phyloP scores from a whole-genome alignment of 2,797 vertebrate genomes.

The Hipposideros larvatus region DNA sequence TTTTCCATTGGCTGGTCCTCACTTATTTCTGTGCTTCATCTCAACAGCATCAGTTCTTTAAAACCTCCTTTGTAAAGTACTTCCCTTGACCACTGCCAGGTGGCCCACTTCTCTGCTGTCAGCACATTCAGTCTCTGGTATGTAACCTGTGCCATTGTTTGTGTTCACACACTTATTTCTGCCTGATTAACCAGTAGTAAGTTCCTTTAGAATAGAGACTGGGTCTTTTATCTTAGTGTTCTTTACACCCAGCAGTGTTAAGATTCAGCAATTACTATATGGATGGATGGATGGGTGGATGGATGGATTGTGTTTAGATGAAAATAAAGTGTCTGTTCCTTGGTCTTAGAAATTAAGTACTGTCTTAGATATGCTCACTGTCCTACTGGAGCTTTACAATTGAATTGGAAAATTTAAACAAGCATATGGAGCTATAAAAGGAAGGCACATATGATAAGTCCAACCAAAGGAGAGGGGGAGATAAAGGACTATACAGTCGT shows the following conservation, averaged over 20 bases:
- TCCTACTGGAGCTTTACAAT: background rate
- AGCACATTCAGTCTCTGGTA: background rate
- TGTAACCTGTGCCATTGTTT: background rate
- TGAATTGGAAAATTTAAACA: conserved; percentile 14
- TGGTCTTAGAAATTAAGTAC: background rate
- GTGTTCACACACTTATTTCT: background rate
- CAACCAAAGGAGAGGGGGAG: background rate
- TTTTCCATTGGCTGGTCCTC: background rate
- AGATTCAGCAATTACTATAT: background rate
- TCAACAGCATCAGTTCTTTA: background rate
- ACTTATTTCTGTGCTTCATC: background rate
- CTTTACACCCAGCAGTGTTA: background rate
- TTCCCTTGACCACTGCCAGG: no score
- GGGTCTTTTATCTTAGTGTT: background rate
- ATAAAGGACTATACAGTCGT: background rate
- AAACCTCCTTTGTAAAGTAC: background rate
- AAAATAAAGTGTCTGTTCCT: background rate
- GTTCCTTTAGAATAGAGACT: background rate
- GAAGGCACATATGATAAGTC: background rate
- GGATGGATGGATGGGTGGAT: background rate
- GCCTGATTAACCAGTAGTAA: background rate
- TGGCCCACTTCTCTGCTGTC: background rate
- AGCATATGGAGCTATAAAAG: background rate
- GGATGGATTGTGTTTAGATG: conserved; percentile 9
- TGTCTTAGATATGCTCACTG: background rate